A percentile compares a stretch with the other conserved stretches of the same genome.
phyloP scores from a whole-genome alignment of 2,113 vertebrate genomes.

The Megaptera novaeangliae region DNA sequence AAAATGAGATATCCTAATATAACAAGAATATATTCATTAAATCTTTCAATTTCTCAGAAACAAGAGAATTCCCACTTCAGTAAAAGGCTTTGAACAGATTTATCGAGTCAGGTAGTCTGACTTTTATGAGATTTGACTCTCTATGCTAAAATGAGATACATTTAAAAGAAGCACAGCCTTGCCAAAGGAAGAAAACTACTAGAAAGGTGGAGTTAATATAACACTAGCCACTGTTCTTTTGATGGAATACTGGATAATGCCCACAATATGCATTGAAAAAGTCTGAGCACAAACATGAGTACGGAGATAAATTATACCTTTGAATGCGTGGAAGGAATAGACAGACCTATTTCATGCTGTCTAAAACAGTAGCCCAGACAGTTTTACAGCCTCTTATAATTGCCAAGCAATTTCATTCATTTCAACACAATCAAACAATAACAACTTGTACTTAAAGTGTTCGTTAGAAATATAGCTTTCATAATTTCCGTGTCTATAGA shows the following conservation, averaged over 20 bases:
- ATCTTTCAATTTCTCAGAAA: constrained; percentile 80
- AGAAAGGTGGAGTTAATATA: constrained; percentile 42
- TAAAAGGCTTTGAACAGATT: constrained; percentile 81
- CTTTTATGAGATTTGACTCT: constrained; percentile 80
- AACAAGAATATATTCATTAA: constrained; percentile 86
- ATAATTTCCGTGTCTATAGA: neutral
- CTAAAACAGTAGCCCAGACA: neutral
- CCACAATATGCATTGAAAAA: neutral
- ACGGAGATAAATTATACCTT: neutral
- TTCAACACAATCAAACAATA: constrained; percentile 37
- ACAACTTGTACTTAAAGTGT: constrained; percentile 3
- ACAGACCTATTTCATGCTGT: neutral
- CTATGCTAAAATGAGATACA: constrained; percentile 69
- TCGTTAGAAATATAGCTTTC: constrained; percentile 25
- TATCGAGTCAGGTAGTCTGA: constrained; percentile 79
- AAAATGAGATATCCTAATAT: constrained; percentile 83
- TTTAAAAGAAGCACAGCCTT: constrained; percentile 77
- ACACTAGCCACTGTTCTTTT: constrained; percentile 55
- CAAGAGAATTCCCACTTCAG: constrained; percentile 80
- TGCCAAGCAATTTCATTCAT: constrained; percentile 42
- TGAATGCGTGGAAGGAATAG: neutral
- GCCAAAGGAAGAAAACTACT: constrained; percentile 51
- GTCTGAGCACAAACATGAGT: neutral
- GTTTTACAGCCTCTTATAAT: constrained; percentile 18
- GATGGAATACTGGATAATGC: constrained; percentile 41